A percentile compares a stretch with the other conserved stretches of the same genome.
phyloP scores from a whole-genome alignment of 1,140 invertebrate species.

The Diachasma alloeum region DNA sequence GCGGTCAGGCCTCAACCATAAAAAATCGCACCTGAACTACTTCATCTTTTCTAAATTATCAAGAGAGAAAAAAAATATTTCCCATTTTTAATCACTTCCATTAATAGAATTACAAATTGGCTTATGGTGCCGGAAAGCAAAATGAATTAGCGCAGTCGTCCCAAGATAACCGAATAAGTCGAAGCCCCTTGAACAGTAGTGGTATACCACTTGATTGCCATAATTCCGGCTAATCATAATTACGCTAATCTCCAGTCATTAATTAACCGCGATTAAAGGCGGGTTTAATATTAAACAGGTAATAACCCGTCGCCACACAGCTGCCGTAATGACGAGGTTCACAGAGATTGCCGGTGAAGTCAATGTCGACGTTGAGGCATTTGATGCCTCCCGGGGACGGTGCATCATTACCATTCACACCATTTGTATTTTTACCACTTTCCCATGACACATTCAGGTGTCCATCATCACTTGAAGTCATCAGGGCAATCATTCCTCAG shows the following conservation, averaged over 20 bases:
- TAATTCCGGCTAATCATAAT: conserved; percentile 63
- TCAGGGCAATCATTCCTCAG: neutral
- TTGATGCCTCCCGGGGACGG: neutral
- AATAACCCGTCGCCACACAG: conserved; percentile 53
- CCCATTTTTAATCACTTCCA: too few species aligned
- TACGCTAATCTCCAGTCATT: conserved; percentile 61
- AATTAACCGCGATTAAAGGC: conserved; percentile 57
- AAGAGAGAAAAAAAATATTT: too few species aligned
- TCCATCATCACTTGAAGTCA: neutral
- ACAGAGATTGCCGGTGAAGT: neutral
- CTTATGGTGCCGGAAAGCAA: neutral
- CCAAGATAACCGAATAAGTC: neutral
- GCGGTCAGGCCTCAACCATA: too few species aligned
- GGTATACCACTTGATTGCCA: conserved; percentile 52
- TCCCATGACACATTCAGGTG: neutral
- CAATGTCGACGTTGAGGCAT: neutral
- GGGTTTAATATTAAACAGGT: conserved; percentile 58
- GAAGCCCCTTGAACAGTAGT: conserved; percentile 30
- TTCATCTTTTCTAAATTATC: too few species aligned
- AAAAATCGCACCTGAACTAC: too few species aligned
- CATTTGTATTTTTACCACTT: neutral
- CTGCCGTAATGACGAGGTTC: neutral
- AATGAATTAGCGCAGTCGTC: neutral
- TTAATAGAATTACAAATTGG: neutral
- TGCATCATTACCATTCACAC: neutral